phyloP scores from a whole-genome alignment of 2,888 invertebrate species.

The Flabesymbios commensalis region DNA sequence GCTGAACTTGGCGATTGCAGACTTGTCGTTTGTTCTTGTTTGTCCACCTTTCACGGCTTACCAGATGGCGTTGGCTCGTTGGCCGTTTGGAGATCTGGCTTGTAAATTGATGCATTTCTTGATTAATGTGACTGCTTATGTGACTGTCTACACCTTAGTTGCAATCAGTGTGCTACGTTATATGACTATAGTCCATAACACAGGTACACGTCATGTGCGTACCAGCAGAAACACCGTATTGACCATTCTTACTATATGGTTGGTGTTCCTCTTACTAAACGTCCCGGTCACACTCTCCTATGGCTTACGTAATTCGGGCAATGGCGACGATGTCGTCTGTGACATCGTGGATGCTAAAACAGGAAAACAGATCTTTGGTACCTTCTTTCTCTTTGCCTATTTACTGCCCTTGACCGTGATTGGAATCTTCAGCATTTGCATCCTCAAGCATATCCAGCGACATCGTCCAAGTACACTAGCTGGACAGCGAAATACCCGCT shows the following conservation, averaged over 20 bases:
- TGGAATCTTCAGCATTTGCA: conserved; percentile 29
- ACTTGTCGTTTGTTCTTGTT: conserved; percentile 83
- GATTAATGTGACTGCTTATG: conserved; percentile 86
- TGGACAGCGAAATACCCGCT: conserved; percentile 21
- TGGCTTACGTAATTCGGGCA: conserved; percentile 5
- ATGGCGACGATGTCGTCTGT: conserved; percentile 13
- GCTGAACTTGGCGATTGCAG: conserved; percentile 84
- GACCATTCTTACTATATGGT: conserved; percentile 13
- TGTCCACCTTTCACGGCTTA: conserved; percentile 90
- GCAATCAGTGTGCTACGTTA: conserved; percentile 27
- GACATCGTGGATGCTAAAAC: conserved; percentile 14
- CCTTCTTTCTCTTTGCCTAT: conserved; percentile 36
- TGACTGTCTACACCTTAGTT: conserved; percentile 75
- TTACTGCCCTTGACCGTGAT: conserved; percentile 31
- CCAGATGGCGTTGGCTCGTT: conserved; percentile 65
- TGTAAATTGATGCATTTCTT: conserved; percentile 88
- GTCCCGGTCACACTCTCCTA: conserved; percentile 14
- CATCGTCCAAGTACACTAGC: conserved; percentile 15
- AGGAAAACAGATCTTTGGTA: conserved; percentile 25
- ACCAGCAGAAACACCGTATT: conserved; percentile 77
- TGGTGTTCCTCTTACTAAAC: conserved; percentile 14
- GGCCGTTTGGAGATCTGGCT: conserved; percentile 87
- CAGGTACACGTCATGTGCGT: conserved; percentile 71
- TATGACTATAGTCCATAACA: conserved; percentile 29
- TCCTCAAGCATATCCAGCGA: conserved; percentile 29